Conservation (phyloP, 2,888 invertebrate species). For the Stenodema calcarata region DNA sequence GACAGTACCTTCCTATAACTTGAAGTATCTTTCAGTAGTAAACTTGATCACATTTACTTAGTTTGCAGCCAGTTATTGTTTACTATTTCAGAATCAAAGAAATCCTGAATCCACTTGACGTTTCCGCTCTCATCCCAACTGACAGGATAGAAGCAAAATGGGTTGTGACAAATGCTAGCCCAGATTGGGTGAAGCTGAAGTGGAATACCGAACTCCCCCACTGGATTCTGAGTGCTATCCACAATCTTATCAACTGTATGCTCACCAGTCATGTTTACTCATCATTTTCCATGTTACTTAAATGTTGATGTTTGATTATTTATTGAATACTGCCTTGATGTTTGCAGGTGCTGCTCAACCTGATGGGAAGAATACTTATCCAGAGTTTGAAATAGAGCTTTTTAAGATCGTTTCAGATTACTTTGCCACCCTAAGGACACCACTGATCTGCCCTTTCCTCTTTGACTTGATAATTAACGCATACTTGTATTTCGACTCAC, state of each 20-base stretch:
- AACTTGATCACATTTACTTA: background rate
- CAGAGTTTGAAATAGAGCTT: constrained; percentile 51
- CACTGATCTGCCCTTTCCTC: constrained; percentile 45
- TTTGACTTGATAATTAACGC: constrained; percentile 48
- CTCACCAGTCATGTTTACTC: background rate
- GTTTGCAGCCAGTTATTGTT: background rate
- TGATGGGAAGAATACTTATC: constrained; percentile 44
- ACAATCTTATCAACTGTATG: constrained; percentile 52
- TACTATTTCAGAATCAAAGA: constrained; percentile 47
- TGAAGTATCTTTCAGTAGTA: no score
- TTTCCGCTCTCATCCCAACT: constrained; percentile 30
- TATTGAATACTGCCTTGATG: no score
- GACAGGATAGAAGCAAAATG: constrained; percentile 49
- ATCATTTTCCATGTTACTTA: background rate
- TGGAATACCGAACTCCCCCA: constrained; percentile 54
- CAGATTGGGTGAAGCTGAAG: constrained; percentile 49
- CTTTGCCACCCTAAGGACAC: constrained; percentile 44
- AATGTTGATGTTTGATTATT: background rate
- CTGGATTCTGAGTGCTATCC: constrained; percentile 53
- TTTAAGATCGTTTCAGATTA: constrained; percentile 53
- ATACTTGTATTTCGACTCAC: constrained; percentile 49
- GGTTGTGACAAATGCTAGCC: constrained; percentile 51
- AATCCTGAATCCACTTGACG: constrained; percentile 48
- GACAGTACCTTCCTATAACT: no score
- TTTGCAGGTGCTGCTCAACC: constrained; percentile 51